phyloP scores from a whole-genome alignment of 2,113 vertebrate genomes.

The Pterophyllum scalare region DNA sequence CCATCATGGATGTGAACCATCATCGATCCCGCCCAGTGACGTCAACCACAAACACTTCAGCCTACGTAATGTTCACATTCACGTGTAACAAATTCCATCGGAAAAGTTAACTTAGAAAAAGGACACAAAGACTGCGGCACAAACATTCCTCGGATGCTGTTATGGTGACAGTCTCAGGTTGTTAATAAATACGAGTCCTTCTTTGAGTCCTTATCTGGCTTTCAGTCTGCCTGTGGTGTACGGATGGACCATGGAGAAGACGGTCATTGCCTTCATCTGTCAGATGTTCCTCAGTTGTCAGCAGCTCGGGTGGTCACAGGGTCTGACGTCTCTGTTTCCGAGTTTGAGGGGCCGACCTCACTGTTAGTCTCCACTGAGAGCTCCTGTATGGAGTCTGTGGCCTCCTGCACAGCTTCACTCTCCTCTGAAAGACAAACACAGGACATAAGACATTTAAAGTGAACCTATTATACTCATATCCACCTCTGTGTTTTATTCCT shows the following conservation, averaged over 20 bases:
- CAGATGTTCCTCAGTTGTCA: constrained; percentile 52
- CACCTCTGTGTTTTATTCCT: fast-evolving
- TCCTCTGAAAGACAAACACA: constrained; percentile 55
- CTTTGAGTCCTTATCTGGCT: constrained; percentile 17
- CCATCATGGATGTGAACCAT: constrained; percentile 15
- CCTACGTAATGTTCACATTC: constrained; percentile 28
- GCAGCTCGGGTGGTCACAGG: constrained; percentile 36
- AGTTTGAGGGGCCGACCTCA: constrained; percentile 31
- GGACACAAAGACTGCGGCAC: constrained; percentile 17
- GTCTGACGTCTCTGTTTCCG: constrained; percentile 28
- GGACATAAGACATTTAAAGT: background rate
- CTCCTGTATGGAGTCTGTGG: constrained; percentile 65
- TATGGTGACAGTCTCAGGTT: constrained; percentile 18
- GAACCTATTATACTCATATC: too few relatives aligned
- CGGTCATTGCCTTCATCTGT: background rate
- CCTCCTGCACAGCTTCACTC: constrained; percentile 51
- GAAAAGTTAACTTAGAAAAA: constrained; percentile 17
- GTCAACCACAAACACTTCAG: constrained; percentile 26
- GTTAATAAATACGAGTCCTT: constrained; percentile 36
- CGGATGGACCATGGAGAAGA: background rate
- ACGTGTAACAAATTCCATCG: background rate
- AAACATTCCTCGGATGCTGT: background rate
- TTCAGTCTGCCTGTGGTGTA: background rate
- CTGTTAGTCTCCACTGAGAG: constrained; percentile 59
- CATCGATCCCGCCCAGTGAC: background rate